These are phyloP conservation scores for Cephus pulcher DNA, from an alignment of 2,888 invertebrate genomes.

Conservation along the genomic window DNA sequence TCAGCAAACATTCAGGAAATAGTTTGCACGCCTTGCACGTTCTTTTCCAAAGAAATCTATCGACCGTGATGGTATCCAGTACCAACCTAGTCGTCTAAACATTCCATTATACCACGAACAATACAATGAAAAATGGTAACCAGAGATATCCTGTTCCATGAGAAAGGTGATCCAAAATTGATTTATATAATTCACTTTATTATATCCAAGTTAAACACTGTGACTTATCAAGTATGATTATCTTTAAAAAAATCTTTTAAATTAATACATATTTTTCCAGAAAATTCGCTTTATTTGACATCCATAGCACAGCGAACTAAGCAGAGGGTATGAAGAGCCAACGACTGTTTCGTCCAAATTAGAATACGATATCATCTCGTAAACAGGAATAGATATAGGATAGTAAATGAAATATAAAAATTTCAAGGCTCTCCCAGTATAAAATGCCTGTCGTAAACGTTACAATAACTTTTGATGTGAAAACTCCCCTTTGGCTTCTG, in stretches of 20 bases:
- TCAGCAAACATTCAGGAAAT: neutral
- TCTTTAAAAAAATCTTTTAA: neutral
- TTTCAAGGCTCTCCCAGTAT: neutral
- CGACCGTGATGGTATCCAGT: neutral
- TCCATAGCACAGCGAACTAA: neutral
- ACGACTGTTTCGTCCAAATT: neutral
- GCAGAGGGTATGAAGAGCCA: neutral
- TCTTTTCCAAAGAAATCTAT: neutral
- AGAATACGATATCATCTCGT: neutral
- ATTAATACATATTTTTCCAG: neutral
- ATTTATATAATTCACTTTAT: neutral
- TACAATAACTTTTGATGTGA: neutral
- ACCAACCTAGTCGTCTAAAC: neutral
- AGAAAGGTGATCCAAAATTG: neutral
- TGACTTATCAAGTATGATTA: neutral
- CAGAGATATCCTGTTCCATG: neutral
- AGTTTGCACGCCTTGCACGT: neutral
- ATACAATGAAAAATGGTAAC: neutral
- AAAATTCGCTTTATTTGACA: neutral
- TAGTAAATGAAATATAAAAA: neutral
- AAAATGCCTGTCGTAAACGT: neutral
- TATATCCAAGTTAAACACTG: neutral
- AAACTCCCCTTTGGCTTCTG: neutral
- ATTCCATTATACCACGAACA: neutral
- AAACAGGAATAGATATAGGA: neutral